These are phyloP conservation scores for Beaufortia kweichowensis DNA, from an alignment of 2,113 vertebrate species.

Conservation along the genomic window DNA sequence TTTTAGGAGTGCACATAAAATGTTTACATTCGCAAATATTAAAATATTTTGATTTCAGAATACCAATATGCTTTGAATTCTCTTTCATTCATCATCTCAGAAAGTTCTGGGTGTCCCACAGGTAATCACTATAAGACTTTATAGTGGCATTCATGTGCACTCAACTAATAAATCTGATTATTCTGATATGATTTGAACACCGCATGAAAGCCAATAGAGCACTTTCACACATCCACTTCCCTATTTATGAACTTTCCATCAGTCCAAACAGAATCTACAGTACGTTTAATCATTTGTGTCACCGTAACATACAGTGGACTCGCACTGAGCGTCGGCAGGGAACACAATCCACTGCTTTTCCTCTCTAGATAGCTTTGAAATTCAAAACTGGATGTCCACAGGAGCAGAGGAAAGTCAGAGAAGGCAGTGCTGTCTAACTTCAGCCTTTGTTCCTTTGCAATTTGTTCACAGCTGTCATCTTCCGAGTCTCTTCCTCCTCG, in stretches of 20 bases:
- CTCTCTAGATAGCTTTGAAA: conserved; percentile 48
- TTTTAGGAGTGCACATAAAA: too few species aligned
- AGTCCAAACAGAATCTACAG: background rate
- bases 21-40: too few species aligned
- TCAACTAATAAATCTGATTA: too few species aligned
- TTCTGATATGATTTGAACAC: too few species aligned
- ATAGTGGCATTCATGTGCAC: too few species aligned
- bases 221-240: background rate
- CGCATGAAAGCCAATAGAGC: background rate
- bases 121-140: too few species aligned
- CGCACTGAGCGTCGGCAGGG: conserved; percentile 4
- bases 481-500: conserved; percentile 39
- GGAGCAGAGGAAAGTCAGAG: conserved; percentile 26
- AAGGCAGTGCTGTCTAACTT: conserved; percentile 33
- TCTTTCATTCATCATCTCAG: too few species aligned
- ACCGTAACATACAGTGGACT: background rate
- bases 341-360: conserved; percentile 10
- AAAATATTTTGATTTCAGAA: too few species aligned
- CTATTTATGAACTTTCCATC: background rate
- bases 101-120: too few species aligned
- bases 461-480: conserved; percentile 47
- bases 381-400: conserved; percentile 40
- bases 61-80: too few species aligned
- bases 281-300: background rate
- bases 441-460: conserved; percentile 38